Evolutionary conservation across 2,888 invertebrate species (phyloP), one percentile per base, ranked within the genome.

Genomic region (Gnatocerus cornutus): DNA sequence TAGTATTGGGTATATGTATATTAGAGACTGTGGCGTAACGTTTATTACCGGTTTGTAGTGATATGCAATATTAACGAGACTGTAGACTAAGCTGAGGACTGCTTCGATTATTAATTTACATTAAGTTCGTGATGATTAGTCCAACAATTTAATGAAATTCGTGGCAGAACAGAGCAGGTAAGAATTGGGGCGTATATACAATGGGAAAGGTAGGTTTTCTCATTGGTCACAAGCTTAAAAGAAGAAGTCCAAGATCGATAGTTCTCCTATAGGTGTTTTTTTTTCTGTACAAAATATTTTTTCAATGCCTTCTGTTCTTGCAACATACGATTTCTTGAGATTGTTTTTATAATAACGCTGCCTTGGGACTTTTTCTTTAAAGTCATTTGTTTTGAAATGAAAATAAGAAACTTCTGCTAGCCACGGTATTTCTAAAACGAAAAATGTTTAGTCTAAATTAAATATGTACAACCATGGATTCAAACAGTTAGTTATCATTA

Each of bases 51-150:
- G 62, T 39, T 45, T 43, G 45, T 48, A 61, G 61, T 63, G 63
- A 63, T 63, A 63, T 63, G 63, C 63, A 52, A 63, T 53, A 63
- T 63, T 62, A 30, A 29, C 29, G 41, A 53, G 53, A 30, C 53
- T 41, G 33, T 50, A 62, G 39, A 48, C 27, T 13, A 62, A 62
- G 46, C 58, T 43, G 53, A 12, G 53, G 52, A 29, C 43, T 16
- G 45, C 39, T 52, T 61, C 39, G 13, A 62, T 50, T 62, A 62
- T 62, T 50, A 50, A 62, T 62, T 62, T 27, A 62, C 62, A 62
- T 62, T 62, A 39, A 50, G 16, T 50, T 62, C 39, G 30, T 63
- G 30, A 43, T 43, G 30, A 52, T 59, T 59, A 41, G 56, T 41
- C 27, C 12, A 46, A 59, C 43, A 59, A 30, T 45, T 59, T 59